These are phyloP conservation scores for Anolis carolinensis DNA, from an alignment of 2,113 vertebrate species.

Conservation along the genomic window DNA sequence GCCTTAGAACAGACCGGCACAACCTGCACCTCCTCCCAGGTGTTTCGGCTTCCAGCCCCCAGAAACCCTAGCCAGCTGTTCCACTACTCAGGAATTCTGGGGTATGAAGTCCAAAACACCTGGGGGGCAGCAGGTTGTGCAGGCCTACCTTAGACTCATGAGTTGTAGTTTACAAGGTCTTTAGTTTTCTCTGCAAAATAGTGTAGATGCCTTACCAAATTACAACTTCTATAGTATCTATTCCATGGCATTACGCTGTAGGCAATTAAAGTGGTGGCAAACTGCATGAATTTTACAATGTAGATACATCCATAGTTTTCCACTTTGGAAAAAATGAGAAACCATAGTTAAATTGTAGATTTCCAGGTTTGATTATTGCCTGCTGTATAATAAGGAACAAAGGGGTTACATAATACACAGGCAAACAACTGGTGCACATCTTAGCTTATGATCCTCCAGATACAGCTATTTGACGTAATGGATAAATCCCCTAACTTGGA, in stretches of 20 bases:
- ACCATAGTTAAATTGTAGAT: background rate
- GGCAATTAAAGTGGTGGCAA: no score
- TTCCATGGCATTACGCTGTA: no score
- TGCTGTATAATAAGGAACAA: background rate
- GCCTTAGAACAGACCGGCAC: no score
- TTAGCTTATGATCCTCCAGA: background rate
- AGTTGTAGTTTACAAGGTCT: background rate
- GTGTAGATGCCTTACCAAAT: background rate
- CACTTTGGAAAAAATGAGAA: background rate
- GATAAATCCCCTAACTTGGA: background rate
- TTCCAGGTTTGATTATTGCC: background rate
- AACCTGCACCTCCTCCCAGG: no score
- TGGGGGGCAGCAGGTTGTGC: no score
- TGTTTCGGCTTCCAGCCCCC: no score
- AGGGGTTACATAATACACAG: background rate
- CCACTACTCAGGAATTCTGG: no score
- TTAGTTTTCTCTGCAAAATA: background rate
- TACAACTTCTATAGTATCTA: background rate
- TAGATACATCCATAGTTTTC: background rate
- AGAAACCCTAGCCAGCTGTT: no score
- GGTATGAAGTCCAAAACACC: no score
- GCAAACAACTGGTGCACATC: background rate
- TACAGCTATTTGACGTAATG: background rate
- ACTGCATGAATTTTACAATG: no score
- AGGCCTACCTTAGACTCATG: no score